These are phyloP conservation scores for Tautogolabrus adspersus DNA, from an alignment of 2,113 vertebrate species.

Conservation along the genomic window DNA sequence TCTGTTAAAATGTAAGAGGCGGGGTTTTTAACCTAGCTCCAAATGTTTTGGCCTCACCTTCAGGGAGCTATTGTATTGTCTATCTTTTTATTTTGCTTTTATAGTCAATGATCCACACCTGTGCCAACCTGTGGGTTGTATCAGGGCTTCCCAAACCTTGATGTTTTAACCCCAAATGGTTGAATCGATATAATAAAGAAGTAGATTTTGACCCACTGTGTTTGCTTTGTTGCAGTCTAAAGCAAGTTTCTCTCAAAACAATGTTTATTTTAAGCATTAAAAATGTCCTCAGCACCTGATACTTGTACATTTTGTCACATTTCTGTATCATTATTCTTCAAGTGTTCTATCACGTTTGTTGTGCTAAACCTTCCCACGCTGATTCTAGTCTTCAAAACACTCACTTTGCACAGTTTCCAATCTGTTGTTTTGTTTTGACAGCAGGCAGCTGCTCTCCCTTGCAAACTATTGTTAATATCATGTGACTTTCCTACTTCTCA, in stretches of 20 bases:
- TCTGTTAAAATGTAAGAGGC: too few relatives aligned
- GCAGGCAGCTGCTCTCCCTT: conserved; percentile 22
- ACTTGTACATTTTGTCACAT: conserved; percentile 4
- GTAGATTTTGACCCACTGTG: background rate
- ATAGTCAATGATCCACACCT: too few relatives aligned
- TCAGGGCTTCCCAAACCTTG: too few relatives aligned
- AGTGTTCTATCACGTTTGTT: conserved; percentile 24
- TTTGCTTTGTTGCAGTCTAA: background rate
- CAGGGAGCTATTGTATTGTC: too few relatives aligned
- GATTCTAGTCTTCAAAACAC: conserved; percentile 15
- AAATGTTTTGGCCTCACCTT: too few relatives aligned
- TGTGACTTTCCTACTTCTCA: conserved; percentile 25
- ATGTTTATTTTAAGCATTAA: conserved; percentile 12
- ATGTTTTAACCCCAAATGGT: background rate
- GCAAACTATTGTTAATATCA: conserved; percentile 7
- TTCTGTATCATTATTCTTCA: conserved; percentile 10
- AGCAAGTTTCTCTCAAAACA: conserved; percentile 7
- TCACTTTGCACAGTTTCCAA: conserved; percentile 19
- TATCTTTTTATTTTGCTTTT: too few relatives aligned
- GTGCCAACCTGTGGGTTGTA: too few relatives aligned
- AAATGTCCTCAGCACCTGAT: conserved; percentile 14
- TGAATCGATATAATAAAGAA: background rate
- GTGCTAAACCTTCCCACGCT: conserved; percentile 31
- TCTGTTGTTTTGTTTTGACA: conserved; percentile 44
- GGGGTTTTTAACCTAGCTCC: too few relatives aligned